Evolutionary conservation across 2,113 vertebrate genomes (phyloP).

Genomic region (Sylvietta virens): DNA sequence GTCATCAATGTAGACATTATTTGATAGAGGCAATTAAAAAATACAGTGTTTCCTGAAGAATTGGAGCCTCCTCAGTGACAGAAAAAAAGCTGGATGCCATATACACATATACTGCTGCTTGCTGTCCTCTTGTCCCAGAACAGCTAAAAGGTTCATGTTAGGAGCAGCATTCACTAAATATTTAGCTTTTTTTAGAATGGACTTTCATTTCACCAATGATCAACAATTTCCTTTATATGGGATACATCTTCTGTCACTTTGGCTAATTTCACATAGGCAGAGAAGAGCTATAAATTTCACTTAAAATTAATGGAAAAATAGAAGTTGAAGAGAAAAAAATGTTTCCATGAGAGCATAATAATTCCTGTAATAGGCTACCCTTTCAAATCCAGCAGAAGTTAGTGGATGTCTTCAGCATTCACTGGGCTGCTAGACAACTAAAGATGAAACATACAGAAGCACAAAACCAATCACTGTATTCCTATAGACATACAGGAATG

Average conservation of each 20-base stretch:
- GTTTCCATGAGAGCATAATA: not conserved
- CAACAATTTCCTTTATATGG: slow-evolving; percentile 24
- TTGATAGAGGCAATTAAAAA: not conserved
- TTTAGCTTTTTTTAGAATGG: not conserved
- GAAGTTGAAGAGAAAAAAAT: accelerated
- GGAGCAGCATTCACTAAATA: not conserved
- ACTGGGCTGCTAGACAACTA: not conserved
- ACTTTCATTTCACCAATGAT: not conserved
- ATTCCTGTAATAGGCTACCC: not conserved
- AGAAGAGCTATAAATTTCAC: not conserved
- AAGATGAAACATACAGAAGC: not conserved
- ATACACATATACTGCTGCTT: not conserved
- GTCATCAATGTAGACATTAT: not conserved
- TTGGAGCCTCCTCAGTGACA: not conserved
- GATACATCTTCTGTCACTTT: not conserved
- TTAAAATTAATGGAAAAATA: not conserved
- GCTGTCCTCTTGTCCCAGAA: not conserved
- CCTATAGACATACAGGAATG: not conserved
- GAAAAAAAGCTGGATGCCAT: not conserved
- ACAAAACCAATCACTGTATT: not conserved
- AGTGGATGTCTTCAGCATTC: not conserved
- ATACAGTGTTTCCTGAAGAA: not conserved
- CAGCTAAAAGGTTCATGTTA: not conserved
- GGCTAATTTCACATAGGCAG: not conserved
- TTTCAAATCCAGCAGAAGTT: not conserved